Percentiles rank a stretch among this genome's conserved stretches.
phyloP scores from a whole-genome alignment of 1,140 invertebrate species.

The Zaprionus lachaisei region DNA sequence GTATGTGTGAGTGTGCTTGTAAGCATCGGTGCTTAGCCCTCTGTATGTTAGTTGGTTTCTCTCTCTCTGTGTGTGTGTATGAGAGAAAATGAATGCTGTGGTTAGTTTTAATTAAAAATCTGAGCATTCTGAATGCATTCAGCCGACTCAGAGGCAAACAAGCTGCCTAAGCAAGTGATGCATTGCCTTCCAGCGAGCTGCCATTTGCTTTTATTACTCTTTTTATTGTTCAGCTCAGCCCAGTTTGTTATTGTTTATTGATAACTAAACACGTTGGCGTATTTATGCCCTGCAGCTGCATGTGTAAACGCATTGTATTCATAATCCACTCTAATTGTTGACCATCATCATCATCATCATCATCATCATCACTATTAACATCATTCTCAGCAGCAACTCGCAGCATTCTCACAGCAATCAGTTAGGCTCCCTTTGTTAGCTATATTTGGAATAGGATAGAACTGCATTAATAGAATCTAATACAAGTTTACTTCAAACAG shows the following conservation, averaged over 20 bases:
- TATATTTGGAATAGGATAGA: no score
- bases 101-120: slow-evolving; percentile 14
- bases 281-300: background rate
- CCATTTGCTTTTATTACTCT: background rate
- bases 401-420: background rate
- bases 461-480: no score
- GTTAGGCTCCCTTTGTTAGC: no score
- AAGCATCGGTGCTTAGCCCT: background rate
- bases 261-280: background rate
- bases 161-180: background rate
- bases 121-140: slow-evolving; percentile 8
- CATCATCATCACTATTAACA: no score
- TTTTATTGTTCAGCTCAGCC: background rate
- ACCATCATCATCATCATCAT: background rate
- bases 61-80: background rate
- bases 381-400: no score
- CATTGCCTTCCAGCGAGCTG: background rate
- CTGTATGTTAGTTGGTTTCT: background rate
- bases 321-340: background rate
- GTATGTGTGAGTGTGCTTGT: background rate
- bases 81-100: background rate
- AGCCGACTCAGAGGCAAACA: slow-evolving; percentile 6
- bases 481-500: no score
- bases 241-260: slow-evolving; percentile 8
- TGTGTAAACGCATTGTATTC: background rate